Percentiles rank a stretch among this genome's conserved stretches.
Evolutionary conservation across 2,113 vertebrate species (phyloP).

Genomic region (Aleadryas rufinucha): DNA sequence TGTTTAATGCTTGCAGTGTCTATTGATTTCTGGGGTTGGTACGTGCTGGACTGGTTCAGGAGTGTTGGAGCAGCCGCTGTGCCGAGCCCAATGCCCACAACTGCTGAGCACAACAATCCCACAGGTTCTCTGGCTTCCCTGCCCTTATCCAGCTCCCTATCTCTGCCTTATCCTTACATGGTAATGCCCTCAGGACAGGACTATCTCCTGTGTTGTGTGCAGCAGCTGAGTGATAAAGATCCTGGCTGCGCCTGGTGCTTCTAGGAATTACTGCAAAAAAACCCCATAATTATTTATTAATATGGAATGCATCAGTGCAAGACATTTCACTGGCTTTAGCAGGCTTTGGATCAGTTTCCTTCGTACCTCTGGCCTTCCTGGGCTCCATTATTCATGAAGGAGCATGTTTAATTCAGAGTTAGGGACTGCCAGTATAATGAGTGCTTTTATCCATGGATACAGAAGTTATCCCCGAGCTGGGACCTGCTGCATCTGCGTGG

Average conservation of each 20-base stretch:
- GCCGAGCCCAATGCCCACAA: neutral
- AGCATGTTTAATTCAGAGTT: slow-evolving; percentile 40
- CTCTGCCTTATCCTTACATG: neutral
- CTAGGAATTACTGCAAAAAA: neutral
- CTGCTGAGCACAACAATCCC: neutral
- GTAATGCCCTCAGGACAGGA: neutral
- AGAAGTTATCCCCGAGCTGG: neutral
- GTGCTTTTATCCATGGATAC: neutral
- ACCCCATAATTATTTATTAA: slow-evolving; percentile 31
- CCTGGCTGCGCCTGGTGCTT: neutral
- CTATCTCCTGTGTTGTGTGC: neutral
- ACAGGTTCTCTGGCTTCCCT: neutral
- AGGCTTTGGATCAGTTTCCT: slow-evolving; percentile 18
- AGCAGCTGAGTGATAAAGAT: neutral
- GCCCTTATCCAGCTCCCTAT: neutral
- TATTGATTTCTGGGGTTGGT: slow-evolving; percentile 25
- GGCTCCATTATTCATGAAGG: slow-evolving; percentile 33
- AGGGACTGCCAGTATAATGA: neutral
- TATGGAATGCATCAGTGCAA: neutral
- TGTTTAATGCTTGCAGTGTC: neutral
- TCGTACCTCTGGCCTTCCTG: neutral
- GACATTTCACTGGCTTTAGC: slow-evolving; percentile 15
- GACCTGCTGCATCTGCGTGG: accelerated
- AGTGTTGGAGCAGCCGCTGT: neutral
- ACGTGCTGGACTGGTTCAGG: neutral